Evolutionary conservation across 2,113 vertebrate genomes (phyloP), one percentile per base, ranked within the genome.

Genomic region (Phodopus roborovskii): DNA sequence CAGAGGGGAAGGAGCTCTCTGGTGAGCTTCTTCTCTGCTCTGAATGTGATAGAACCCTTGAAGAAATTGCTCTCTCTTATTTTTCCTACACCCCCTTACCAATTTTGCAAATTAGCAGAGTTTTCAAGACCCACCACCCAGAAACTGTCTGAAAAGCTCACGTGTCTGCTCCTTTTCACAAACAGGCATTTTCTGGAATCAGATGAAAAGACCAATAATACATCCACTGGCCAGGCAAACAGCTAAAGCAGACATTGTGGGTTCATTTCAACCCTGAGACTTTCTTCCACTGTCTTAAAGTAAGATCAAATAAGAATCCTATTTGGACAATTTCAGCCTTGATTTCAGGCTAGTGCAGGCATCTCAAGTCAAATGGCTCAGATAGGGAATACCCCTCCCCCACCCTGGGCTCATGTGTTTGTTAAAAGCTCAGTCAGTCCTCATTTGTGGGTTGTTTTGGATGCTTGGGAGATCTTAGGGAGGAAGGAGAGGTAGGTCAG

Each of bases 101-200:
- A 7, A 56, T 95, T 93, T 94, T 93, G 88, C 64, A 96, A 95
- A 95, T 88, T 56, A 94, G 75, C 79, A 95, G 20, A 81, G 79
- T 93, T 96, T 96, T 95, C 70, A 94, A 96, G 94, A 87, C 16
- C 50, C 71, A 58, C 84, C 87, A 90, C 95, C 74, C 82, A 93
- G 89, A 82, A 89, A 92, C 86, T 88, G 56, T 79, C 86, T 91
- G 73, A 92, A 95, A 96, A 53, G 77, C 24, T 75, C 20, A 79
- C 88, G 50, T 89, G 36, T 85, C 74, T 81, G 64, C 45, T 94
- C 93, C 94, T 74, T 95, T 96, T 95, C 74, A 66, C 78, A 82
- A 95, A 97, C 73, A 90, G 64, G 94, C 8, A 33, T 91, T 95
- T 87, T 94, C 22, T 97, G 81, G 58, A 95, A 96, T 94, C 71